phyloP scores from a whole-genome alignment of 1,140 invertebrate genomes.

The Drosophila tristis region DNA sequence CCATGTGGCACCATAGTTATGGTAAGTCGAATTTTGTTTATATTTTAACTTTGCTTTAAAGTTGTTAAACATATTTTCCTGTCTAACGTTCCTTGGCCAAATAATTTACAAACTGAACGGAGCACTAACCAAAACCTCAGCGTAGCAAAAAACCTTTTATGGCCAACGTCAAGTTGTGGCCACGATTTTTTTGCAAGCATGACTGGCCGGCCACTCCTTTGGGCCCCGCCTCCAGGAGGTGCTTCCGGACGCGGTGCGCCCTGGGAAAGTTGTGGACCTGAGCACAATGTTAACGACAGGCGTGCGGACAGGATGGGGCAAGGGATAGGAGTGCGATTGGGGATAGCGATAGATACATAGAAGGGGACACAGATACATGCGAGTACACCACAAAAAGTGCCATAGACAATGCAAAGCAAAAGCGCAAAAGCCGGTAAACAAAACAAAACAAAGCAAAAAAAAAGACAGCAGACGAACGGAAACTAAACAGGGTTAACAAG shows the following conservation, averaged over 20 bases:
- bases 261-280: conserved; percentile 19
- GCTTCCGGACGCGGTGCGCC: conserved; percentile 29
- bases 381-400: neutral
- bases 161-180: conserved; percentile 44
- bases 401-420: conserved; percentile 24
- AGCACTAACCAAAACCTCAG: conserved; percentile 33
- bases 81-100: neutral
- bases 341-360: neutral
- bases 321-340: conserved; percentile 8
- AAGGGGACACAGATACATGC: neutral
- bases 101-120: conserved; percentile 29
- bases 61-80: too few relatives aligned
- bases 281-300: conserved; percentile 37
- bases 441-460: conserved; percentile 25
- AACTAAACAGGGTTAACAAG: conserved; percentile 47
- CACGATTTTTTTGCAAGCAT: conserved; percentile 40
- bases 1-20: too few relatives aligned
- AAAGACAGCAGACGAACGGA: conserved; percentile 25
- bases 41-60: neutral
- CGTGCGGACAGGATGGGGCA: neutral
- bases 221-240: conserved; percentile 1
- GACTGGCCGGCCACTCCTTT: conserved; percentile 24
- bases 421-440: conserved; percentile 38
- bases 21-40: neutral
- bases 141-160: conserved; percentile 41